Evolutionary conservation across 1,140 invertebrate species (phyloP), one percentile per base, ranked within the genome.

Genomic region (Maconellicoccus hirsutus): DNA sequence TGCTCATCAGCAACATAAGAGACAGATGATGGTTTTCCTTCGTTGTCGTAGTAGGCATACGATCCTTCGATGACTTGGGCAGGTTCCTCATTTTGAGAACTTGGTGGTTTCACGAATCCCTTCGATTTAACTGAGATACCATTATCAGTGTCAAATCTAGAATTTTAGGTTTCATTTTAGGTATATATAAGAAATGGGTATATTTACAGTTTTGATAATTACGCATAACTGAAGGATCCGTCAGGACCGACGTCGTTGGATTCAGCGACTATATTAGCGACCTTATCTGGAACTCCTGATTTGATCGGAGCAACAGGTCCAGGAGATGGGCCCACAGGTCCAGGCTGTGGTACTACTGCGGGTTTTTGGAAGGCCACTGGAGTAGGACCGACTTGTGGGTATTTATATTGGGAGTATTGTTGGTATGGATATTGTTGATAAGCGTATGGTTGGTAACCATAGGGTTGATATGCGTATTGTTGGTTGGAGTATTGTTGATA

Each of bases 1-100:
- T 88, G 88, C 79, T 91, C 88, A 77, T 91, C 90, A 26, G 86
- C 86, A 71, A 84, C 81, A 79, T 88, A 89, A 38, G 79, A 82
- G 25, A 89, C 74, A 26, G 81, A 78, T 73, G 87, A 82, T 23
- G 84, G 83, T 39, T 83, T 78, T 66, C 87, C 87, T 73, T 88
- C 85, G 52, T 86, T 84, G 21, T 84, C 85, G 22, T 83, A 83
- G 80, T 88, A 89, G 27, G 80, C 79, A 78, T 83, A 86, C 4
- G 82, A 83, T 26, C 86, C n/a, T 82, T 83, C 21, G 2, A 80
- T 80, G 4, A 79, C 77, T 52, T 52, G 42, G 42, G n/a, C 16
- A 3, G 42, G 12, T 52, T 16, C 42, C n/a, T 52, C 42, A 3
- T 16, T 33, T 3, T 33, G 6, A 19, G 42, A 6, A n/a, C n/a